Percentiles rank a stretch among this genome's conserved stretches.
These are phyloP conservation scores for Zele albiditarsus DNA, from an alignment of 2,888 invertebrate species.

Conservation along the genomic window DNA sequence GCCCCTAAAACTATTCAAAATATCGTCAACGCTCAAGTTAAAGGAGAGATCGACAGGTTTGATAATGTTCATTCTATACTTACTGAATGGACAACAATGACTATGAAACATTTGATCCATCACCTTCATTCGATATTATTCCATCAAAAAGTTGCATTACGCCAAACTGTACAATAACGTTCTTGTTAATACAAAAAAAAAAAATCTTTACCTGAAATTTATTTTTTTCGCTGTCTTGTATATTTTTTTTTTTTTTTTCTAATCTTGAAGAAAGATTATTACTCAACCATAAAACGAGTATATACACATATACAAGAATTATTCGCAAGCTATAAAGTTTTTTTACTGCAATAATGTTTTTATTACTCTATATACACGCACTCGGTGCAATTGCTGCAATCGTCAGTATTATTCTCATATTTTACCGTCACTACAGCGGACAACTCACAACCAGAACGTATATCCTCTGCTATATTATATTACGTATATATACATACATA, in stretches of 20 bases:
- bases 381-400: not conserved
- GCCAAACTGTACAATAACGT: not conserved
- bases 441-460: no score
- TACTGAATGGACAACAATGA: slow-evolving; percentile 17
- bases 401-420: not conserved
- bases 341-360: slow-evolving; percentile 1
- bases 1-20: not conserved
- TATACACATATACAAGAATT: not conserved
- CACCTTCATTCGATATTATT: slow-evolving; percentile 25
- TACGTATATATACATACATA: not conserved
- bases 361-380: not conserved
- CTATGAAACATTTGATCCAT: slow-evolving; percentile 18
- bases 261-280: not conserved
- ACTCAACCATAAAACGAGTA: not conserved
- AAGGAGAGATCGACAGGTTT: slow-evolving; percentile 27
- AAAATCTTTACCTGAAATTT: not conserved
- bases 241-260: not conserved
- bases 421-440: not conserved
- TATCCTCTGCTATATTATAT: no score
- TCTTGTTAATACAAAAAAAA: slow-evolving; percentile 1
- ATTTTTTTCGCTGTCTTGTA: not conserved
- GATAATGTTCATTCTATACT: slow-evolving; percentile 26
- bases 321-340: not conserved
- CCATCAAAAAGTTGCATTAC: slow-evolving; percentile 23
- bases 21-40: slow-evolving; percentile 7